A percentile compares a stretch with the other conserved stretches of the same genome.
Conservation (phyloP, 2,888 invertebrate species). For the Brachypalpus laphriformis region DNA sequence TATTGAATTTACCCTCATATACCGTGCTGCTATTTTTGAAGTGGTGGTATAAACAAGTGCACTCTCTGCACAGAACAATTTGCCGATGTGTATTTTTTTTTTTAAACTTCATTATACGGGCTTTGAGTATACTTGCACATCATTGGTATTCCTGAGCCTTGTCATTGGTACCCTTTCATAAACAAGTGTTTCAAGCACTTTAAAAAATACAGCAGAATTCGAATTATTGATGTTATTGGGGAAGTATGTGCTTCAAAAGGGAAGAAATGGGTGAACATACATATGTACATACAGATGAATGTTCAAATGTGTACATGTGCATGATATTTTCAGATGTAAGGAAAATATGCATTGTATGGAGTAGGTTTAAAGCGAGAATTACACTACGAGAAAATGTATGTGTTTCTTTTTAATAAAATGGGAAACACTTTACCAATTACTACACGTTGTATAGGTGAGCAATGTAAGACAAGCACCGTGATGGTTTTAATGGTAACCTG, state of each 20-base stretch:
- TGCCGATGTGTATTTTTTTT: conserved; percentile 59
- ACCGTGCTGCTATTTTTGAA: conserved; percentile 50
- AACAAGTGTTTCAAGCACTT: conserved; percentile 67
- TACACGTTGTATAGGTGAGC: too few relatives aligned
- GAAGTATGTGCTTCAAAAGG: conserved; percentile 9
- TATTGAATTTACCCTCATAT: conserved; percentile 67
- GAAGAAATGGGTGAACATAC: neutral
- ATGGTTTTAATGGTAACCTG: too few relatives aligned
- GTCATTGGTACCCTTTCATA: conserved; percentile 69
- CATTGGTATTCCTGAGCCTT: conserved; percentile 68
- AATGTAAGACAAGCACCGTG: too few relatives aligned
- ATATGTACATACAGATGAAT: neutral
- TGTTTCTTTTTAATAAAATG: too few relatives aligned
- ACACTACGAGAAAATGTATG: too few relatives aligned
- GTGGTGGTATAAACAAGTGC: conserved; percentile 73
- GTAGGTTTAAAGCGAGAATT: too few relatives aligned
- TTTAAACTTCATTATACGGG: conserved; percentile 71
- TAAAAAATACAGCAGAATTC: conserved; percentile 45
- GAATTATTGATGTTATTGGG: conserved; percentile 64
- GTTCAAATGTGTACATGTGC: too few relatives aligned
- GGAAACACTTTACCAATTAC: too few relatives aligned
- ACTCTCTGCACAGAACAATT: conserved; percentile 64
- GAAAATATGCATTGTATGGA: too few relatives aligned
- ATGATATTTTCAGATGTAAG: too few relatives aligned
- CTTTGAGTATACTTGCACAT: conserved; percentile 57